Evolutionary conservation across 2,797 vertebrate genomes (phyloP).

Genomic region (Chromobotia macracanthus): DNA sequence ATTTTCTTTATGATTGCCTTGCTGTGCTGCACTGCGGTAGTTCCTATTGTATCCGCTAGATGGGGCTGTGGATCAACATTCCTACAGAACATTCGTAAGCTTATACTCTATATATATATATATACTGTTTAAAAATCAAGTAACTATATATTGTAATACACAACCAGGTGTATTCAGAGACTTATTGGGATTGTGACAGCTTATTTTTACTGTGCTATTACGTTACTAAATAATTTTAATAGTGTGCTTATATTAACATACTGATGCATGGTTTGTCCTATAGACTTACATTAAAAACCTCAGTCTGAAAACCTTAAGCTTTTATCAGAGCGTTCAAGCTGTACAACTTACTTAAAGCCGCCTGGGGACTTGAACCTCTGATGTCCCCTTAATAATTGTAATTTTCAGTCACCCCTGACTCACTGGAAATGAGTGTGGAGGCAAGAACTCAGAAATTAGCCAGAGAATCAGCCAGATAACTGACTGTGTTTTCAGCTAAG

Average conservation of each 20-base stretch:
- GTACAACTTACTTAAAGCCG: slow-evolving; percentile 9
- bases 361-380: slow-evolving; percentile 29
- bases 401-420: slow-evolving; percentile 71
- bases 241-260: not conserved
- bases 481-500: slow-evolving; percentile 64
- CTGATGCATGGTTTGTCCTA: not conserved
- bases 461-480: slow-evolving; percentile 37
- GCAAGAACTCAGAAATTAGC: slow-evolving; percentile 70
- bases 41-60: slow-evolving; percentile 33
- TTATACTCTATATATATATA: no score
- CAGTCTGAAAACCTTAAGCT: no score
- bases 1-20: not conserved
- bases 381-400: slow-evolving; percentile 44
- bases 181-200: not conserved
- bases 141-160: not conserved
- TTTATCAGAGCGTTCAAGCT: no score
- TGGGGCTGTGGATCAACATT: slow-evolving; percentile 52
- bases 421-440: slow-evolving; percentile 76
- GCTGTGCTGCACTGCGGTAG: not conserved
- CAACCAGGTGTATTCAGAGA: not conserved
- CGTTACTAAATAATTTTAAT: not conserved
- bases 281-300: no score
- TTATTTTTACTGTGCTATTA: not conserved
- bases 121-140: no score
- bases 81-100: not conserved